Percentiles rank a stretch among this genome's conserved stretches.
Conservation (phyloP, 2,888 invertebrate genomes). For the Ommatoiulus sabulosus region DNA sequence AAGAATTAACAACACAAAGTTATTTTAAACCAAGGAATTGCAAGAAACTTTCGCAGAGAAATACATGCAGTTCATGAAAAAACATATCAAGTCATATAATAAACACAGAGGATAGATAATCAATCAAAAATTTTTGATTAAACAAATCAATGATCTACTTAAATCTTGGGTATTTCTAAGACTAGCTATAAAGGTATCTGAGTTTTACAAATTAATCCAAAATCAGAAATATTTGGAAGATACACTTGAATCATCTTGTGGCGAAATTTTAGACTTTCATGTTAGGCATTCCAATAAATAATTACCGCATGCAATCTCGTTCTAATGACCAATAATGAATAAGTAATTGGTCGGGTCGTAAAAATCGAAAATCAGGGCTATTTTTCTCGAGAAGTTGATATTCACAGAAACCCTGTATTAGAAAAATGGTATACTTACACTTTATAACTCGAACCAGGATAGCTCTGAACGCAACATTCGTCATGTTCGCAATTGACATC, state of each 20-base stretch:
- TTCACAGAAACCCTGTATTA: not conserved
- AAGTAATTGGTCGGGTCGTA: no score
- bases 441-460: not conserved
- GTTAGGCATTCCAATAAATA: no score
- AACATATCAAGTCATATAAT: not conserved
- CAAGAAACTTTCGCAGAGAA: no score
- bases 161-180: no score
- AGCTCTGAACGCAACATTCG: slow-evolving; percentile 39
- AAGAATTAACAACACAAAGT: not conserved
- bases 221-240: no score
- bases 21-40: not conserved
- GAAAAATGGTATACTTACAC: slow-evolving; percentile 16
- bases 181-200: no score
- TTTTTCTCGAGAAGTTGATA: no score
- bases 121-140: not conserved
- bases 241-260: no score
- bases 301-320: no score
- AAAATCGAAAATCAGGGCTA: no score
- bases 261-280: not conserved
- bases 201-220: no score
- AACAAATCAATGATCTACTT: no score
- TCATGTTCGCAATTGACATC: not conserved
- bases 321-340: not conserved
- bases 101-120: not conserved
- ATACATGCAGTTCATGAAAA: not conserved